Base-by-base conservation (phyloP, 1,140 invertebrate genomes). In the Pseudoatta argentina region DNA sequence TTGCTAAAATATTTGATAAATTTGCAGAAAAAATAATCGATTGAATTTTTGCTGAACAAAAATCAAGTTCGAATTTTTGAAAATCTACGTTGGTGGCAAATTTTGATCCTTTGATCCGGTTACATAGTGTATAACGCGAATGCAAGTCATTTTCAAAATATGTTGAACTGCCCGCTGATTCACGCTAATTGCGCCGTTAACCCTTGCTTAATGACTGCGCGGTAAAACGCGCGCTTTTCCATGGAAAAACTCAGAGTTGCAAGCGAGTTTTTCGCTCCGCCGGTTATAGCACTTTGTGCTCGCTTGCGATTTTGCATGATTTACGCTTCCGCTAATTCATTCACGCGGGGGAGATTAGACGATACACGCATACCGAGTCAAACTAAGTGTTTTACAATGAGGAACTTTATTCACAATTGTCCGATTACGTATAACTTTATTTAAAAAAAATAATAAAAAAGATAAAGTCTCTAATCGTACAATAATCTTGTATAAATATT, bases 101-200 rank as follows among this genome's bases (percentile, higher is more conserved):
- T 71, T 71, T 57, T 16, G 64, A 48, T 12, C 21, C 78, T 59
- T 1, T 27, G 51, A 81, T 81, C 63, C 77, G 48, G 30, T 82
- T 51, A 83, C n/a, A 55, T 51, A 30, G 67, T 75, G 34, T 73
- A 59, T 48, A 51, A 75, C 57, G 69, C 51, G 34, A 44, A 79
- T 51, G 30, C 77, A 24, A 61, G 69, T 83, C 55, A 83, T 83
- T 83, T 83, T 83, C 79, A 39, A 73, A 83, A 83, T 72, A 53
- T 39, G 69, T 82, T 69, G 66, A 53, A 24, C 66, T 39, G 24
- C n/a, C 67, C 71, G 79, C 18, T 39, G 69, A 82, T 82, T 59
- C 67, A 73, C 69, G 69, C 39, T 83, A 83, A 83, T 83, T 83
- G 79, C 69, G 55, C 69, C 69, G 79, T 83, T 83, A 83, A 83